Base-by-base conservation (phyloP, 1,140 invertebrate genomes). In the Drosophila littoralis region DNA sequence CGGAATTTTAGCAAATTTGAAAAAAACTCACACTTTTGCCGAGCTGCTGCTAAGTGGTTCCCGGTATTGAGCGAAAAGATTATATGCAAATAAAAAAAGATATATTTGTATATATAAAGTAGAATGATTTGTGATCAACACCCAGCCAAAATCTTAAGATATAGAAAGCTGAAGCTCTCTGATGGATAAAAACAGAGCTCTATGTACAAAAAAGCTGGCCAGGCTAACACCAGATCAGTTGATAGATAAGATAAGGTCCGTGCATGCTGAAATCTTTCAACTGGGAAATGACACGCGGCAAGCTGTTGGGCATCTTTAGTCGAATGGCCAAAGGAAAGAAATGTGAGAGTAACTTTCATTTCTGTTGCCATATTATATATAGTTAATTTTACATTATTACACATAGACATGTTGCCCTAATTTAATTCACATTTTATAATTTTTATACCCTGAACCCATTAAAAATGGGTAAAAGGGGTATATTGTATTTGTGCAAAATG, bases 261-360 rank as follows among this genome's bases (percentile, higher is more conserved):
- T 99, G 17, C 97, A 99, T 91, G 98, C 99, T 91, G 93, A 97
- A 48, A 97, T 98, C 7, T 99, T 98, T 93, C 97, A 98, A 91
- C 93, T 99, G 98, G 92, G 98, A 99, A 94, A 98, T 99, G 97
- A 98, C 98, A 98, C 98, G 93, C 98, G 97, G 98, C 98, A 98
- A 98, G 93, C 98, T 98, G 92, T 93, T 99, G 45, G 97, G 98
- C 93, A 97, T 99, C 85, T 96, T 96, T 80, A 94, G 82, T 60
- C 71, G 84, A 6, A 33, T 48, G n/a, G 15, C 50, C 9, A 57
- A 69, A 28, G 50, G 15, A 7, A 74, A 69, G 5, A 68, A 68
- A 45, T 70, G 6, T 64, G 4, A 15, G 6, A 32, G 13, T 9
- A 13, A 35, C n/a, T 10, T 42, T 15, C 5, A 36, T 22, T 40